Percentiles rank a stretch among this genome's conserved stretches.
Evolutionary conservation across 2,113 vertebrate genomes (phyloP).

Genomic region (Varanus komodoensis): DNA sequence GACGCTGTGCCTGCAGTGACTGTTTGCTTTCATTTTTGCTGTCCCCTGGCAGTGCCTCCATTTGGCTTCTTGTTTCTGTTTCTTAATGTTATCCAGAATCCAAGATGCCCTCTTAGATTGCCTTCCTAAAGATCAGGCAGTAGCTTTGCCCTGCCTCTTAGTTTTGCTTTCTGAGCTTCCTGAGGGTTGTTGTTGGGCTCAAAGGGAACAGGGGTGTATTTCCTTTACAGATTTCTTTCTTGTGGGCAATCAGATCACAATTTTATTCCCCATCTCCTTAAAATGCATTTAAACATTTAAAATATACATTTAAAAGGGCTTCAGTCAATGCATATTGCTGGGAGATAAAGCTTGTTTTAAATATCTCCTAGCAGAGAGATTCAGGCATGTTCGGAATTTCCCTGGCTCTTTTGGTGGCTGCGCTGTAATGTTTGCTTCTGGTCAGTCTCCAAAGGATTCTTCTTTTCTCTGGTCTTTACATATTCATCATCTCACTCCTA

Average conservation of each 20-base stretch:
- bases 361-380: background rate
- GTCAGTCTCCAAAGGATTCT: constrained; percentile 12
- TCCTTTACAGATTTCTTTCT: background rate
- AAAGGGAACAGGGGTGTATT: background rate
- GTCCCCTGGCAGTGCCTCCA: background rate
- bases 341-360: background rate
- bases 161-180: background rate
- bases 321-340: background rate
- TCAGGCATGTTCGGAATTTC: background rate
- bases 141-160: background rate
- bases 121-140: background rate
- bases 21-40: too few species aligned
- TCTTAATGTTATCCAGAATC: background rate
- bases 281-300: background rate
- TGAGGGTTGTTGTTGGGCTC: too few species aligned
- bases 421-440: background rate
- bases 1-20: background rate
- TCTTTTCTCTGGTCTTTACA: constrained; percentile 16
- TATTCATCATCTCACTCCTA: constrained; percentile 24
- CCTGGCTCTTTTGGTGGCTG: background rate
- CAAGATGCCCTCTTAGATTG: background rate
- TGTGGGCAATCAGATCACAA: background rate
- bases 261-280: background rate
- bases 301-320: background rate
- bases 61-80: background rate